A percentile compares a stretch with the other conserved stretches of the same genome.
phyloP scores from a whole-genome alignment of 2,113 vertebrate genomes.

The Chaetodon trifascialis region DNA sequence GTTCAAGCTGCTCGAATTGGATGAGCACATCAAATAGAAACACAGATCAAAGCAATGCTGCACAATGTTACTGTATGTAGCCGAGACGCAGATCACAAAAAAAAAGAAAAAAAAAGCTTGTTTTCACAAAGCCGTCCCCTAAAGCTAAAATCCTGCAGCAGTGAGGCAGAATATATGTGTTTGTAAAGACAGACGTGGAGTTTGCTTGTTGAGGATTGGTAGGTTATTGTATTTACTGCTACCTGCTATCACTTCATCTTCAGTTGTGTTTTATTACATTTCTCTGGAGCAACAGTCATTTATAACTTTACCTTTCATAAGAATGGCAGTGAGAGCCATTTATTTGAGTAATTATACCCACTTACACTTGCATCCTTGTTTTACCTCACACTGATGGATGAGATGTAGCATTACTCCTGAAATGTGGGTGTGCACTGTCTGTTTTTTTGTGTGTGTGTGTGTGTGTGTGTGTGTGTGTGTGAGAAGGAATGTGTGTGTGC shows the following conservation, averaged over 20 bases:
- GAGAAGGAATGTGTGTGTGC: constrained; percentile 10
- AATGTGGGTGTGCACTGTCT: constrained; percentile 37
- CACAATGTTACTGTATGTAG: constrained; percentile 1
- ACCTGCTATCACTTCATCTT: constrained; percentile 57
- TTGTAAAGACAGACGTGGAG: neutral
- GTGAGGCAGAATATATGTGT: neutral
- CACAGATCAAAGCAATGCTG: constrained; percentile 36
- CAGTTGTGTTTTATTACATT: constrained; percentile 65
- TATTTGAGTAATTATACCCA: constrained; percentile 71
- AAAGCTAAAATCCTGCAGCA: constrained; percentile 9
- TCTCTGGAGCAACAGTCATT: constrained; percentile 64
- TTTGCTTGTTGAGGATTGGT: constrained; percentile 20
- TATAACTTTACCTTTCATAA: constrained; percentile 62
- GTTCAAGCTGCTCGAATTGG: neutral
- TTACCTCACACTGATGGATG: constrained; percentile 70
- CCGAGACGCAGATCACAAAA: neutral
- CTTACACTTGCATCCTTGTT: constrained; percentile 69
- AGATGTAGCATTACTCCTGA: constrained; percentile 45
- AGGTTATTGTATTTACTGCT: constrained; percentile 49
- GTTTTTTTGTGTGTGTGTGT: constrained; percentile 23
- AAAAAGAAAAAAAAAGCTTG: too few relatives aligned
- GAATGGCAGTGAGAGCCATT: constrained; percentile 59
- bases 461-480: constrained; percentile 26
- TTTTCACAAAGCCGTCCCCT: neutral
- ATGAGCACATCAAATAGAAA: constrained; percentile 49